phyloP scores from a whole-genome alignment of 2,888 invertebrate species.

The Serripes groenlandicus region DNA sequence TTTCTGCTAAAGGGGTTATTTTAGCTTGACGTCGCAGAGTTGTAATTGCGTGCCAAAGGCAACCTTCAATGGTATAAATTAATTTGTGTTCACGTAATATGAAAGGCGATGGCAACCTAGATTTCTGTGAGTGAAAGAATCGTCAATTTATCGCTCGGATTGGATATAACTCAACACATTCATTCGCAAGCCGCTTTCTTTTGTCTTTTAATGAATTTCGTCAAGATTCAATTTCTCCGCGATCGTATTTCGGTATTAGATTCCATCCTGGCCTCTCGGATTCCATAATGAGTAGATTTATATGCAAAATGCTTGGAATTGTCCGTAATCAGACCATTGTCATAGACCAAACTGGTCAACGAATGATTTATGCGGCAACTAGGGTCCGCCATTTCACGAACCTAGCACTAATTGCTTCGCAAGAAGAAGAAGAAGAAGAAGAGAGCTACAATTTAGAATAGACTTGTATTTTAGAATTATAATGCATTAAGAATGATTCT shows the following conservation, averaged over 20 bases:
- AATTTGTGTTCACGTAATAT: too few relatives aligned
- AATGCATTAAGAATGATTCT: too few relatives aligned
- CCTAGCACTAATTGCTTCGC: background rate
- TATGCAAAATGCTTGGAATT: background rate
- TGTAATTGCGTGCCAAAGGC: too few relatives aligned
- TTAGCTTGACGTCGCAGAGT: too few relatives aligned
- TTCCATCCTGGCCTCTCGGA: background rate
- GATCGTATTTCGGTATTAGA: background rate
- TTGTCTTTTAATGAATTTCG: background rate
- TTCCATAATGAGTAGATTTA: background rate
- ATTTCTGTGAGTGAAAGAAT: background rate
- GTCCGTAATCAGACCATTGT: conserved; percentile 1
- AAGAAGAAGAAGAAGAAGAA: too few relatives aligned
- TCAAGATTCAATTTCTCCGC: background rate
- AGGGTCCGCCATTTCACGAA: background rate
- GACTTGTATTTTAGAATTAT: too few relatives aligned
- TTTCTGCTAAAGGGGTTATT: too few relatives aligned
- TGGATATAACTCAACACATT: background rate
- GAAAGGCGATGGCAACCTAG: background rate
- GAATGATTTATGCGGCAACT: background rate
- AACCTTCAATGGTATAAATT: too few relatives aligned
- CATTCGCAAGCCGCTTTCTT: background rate
- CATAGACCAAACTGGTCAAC: background rate
- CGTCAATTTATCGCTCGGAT: background rate
- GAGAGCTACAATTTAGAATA: too few relatives aligned